Percentiles rank a stretch among this genome's conserved stretches.
phyloP scores from a whole-genome alignment of 1,140 invertebrate species.

The Drosophila tristis region DNA sequence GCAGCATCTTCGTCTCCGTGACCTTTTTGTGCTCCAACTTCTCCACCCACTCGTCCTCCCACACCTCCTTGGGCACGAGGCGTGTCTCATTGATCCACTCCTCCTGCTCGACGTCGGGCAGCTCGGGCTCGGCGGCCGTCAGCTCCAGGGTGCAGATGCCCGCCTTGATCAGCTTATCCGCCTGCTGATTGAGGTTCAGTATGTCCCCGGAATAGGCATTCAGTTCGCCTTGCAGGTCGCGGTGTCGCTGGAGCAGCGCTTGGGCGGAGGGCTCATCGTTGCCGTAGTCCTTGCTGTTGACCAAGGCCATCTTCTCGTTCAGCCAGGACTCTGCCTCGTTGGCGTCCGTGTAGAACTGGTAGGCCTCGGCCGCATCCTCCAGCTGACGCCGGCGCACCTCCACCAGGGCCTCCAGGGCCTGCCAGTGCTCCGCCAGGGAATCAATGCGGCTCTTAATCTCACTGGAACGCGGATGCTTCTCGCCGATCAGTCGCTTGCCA shows the following conservation, averaged over 20 bases:
- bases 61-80: conserved; percentile 94
- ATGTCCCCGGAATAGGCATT: conserved; percentile 96
- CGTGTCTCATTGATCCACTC: conserved; percentile 91
- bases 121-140: conserved; percentile 88
- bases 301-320: conserved; percentile 95
- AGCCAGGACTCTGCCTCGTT: conserved; percentile 99
- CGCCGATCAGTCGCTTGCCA: conserved; percentile 90
- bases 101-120: conserved; percentile 88
- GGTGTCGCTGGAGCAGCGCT: conserved; percentile 93
- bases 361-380: conserved; percentile 97
- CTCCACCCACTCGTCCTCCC: conserved; percentile 95
- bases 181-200: conserved; percentile 92
- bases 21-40: conserved; percentile 93
- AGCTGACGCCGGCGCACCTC: conserved; percentile 93
- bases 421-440: conserved; percentile 93
- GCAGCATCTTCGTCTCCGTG: conserved; percentile 93
- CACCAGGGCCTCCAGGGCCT: conserved; percentile 92
- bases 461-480: conserved; percentile 90
- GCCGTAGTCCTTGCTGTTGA: conserved; percentile 94
- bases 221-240: conserved; percentile 95
- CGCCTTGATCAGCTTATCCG: conserved; percentile 91
- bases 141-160: conserved; percentile 91
- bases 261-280: conserved; percentile 95
- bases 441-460: conserved; percentile 93
- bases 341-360: conserved; percentile 97